Base-by-base conservation (phyloP, 1,140 invertebrate species). In the Heterodera schachtii region DNA sequence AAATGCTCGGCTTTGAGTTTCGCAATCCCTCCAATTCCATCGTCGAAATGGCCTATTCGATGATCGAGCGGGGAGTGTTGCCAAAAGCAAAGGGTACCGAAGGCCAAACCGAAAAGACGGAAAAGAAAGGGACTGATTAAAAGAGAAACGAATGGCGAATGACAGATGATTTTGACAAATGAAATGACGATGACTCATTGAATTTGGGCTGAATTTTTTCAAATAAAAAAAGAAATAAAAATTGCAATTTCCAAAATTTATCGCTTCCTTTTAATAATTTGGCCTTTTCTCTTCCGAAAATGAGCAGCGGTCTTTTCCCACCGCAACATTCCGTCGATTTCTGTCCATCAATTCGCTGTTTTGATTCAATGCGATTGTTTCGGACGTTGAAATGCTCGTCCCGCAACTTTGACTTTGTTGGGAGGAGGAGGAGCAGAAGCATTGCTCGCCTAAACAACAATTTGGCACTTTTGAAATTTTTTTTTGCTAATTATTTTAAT, bases 61-160 rank as follows among this genome's bases (percentile, higher is more conserved):
- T 92, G 79, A 91, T 92, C 47, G 91, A 92, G 74, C 82, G 84
- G 19, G 91, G 91, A 41, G 84, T 91, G 16, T 83, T 91, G 3
- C 91, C 91, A 80, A 92, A 80, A 84, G 87, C 57, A 47, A 43
- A 19, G 85, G 75, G 47, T 89, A 87, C 71, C 74, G 49, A 57
- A 70, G 86, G 52, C 70, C 16, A 13, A 73, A 73, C 71, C 13
- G 49, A 21, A 52, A 4, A 13, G n/a, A 73, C 19, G 16, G 49
- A n/a, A 67, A 49, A 76, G 66, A 6, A 16, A 21, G 64, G 75
- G n/a, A 11, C 13, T 43, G 43, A 71, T 31, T 16, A 46, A 71
- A n/a, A 21, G 19, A 46, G 31, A 19, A n/a, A 71, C 11, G 9
- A 46, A 41, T 71, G 31, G 31, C 31, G 31, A 31, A 41, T 41